Base-by-base conservation (phyloP, 2,113 vertebrate genomes). In the Sebastes schlegelii region DNA sequence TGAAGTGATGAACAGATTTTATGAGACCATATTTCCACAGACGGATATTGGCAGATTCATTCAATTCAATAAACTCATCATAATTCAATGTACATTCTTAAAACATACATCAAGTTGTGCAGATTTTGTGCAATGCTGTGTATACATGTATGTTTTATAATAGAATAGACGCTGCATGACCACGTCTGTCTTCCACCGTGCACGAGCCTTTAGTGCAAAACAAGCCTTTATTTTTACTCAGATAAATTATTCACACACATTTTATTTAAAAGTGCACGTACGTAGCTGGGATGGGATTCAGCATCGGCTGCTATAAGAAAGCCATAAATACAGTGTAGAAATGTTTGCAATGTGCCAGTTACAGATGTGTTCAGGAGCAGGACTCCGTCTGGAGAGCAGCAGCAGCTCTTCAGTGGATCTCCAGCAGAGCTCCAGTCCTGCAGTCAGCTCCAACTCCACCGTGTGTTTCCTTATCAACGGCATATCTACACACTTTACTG, bases 71-170 rank as follows among this genome's bases (percentile, higher is more conserved):
- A 79, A 89, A 91, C 82, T 88, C 88, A 82, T 82, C 80, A 80
- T 64, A 83, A 88, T 87, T 84, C 23, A 23, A 77, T 80, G 58
- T 83, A 89, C 88, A 89, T 90, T 88, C 85, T 83, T 83, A 62
- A 88, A 86, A 90, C 86, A 89, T 77, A 88, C 82, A 92, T 80
- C 21, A 79, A 87, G 74, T 88, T 91, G 89, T 92, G 90, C 86
- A 90, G 88, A 88, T 52, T 80, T 92, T 89, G 90, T 90, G 86
- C 85, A 78, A 83, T 88, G 83, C 79, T 81, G 85, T 84, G 74
- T 86, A 82, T 85, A 74, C 72, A 67, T 81, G 77, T 77, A 54
- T 72, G 60, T 65, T 42, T 72, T 68, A 16, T 79, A 54, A 63
- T 51, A 63, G 70, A 85, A 51, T 40, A 82, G 79, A 81, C 69